phyloP scores from a whole-genome alignment of 2,888 invertebrate genomes.

The Lepeophtheirus nordmannii region DNA sequence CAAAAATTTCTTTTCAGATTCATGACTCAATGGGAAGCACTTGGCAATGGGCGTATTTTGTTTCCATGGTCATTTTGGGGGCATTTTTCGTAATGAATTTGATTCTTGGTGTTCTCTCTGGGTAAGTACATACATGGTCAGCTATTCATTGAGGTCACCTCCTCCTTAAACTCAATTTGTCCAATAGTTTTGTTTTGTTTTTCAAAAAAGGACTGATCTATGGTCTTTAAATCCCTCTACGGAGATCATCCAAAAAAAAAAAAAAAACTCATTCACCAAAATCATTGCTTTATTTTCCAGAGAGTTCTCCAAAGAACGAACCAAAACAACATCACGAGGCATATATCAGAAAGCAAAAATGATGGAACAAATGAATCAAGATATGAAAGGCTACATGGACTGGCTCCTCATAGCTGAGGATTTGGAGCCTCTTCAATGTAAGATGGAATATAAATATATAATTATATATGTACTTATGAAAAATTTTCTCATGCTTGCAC shows the following conservation, averaged over 20 bases:
- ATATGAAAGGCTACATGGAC: slow-evolving; percentile 14
- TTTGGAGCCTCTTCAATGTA: slow-evolving; percentile 4
- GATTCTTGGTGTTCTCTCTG: slow-evolving; percentile 44
- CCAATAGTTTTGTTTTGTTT: too few species aligned
- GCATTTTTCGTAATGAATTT: slow-evolving; percentile 46
- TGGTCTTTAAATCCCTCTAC: too few species aligned
- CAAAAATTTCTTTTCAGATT: slow-evolving; percentile 32
- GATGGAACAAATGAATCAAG: background rate
- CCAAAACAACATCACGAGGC: slow-evolving; percentile 15
- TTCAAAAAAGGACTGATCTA: too few species aligned
- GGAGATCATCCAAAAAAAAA: too few species aligned
- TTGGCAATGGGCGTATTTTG: slow-evolving; percentile 45
- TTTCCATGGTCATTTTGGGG: slow-evolving; percentile 43
- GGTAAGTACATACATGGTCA: slow-evolving; percentile 28
- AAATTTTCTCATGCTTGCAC: slow-evolving; percentile 7
- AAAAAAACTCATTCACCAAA: too few species aligned
- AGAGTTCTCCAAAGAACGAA: slow-evolving; percentile 12
- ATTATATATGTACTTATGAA: background rate
- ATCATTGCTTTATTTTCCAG: background rate
- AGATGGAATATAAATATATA: too few species aligned
- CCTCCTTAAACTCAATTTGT: too few species aligned
- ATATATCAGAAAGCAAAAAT: slow-evolving; percentile 14
- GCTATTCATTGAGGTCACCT: background rate
- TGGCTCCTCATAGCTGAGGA: slow-evolving; percentile 4
- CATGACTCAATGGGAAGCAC: slow-evolving; percentile 39